Conservation (phyloP, 2,113 vertebrate species). For the Myotis davidii region DNA sequence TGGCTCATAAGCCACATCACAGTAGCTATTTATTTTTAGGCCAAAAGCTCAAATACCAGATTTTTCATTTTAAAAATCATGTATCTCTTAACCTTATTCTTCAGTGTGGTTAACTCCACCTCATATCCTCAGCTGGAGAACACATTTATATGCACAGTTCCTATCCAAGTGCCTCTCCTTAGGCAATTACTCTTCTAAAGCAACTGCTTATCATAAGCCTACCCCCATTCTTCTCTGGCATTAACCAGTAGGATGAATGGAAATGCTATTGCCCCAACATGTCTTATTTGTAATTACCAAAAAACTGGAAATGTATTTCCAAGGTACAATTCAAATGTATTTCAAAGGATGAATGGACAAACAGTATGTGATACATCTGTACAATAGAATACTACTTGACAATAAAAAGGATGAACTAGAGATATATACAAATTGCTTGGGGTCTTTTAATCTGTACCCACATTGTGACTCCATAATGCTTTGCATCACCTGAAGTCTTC, state of each 20-base stretch:
- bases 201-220: background rate
- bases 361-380: too few species aligned
- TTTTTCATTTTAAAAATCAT: conserved; percentile 21
- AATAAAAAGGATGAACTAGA: too few species aligned
- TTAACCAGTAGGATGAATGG: background rate
- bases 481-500: background rate
- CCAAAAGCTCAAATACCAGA: background rate
- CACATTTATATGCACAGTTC: background rate
- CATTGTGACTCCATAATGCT: background rate
- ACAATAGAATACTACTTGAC: too few species aligned
- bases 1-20: background rate
- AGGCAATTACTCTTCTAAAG: background rate
- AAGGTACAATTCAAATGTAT: too few species aligned
- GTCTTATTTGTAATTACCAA: background rate
- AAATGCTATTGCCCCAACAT: background rate
- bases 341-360: too few species aligned
- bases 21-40: conserved; percentile 26
- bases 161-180: background rate
- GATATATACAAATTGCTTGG: background rate
- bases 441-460: background rate
- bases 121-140: background rate
- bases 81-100: background rate
- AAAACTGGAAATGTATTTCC: too few species aligned
- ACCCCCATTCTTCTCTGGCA: background rate
- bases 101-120: background rate